These are phyloP conservation scores for Trididemnum clinides DNA, from an alignment of 23 tunicate species.

Conservation along the genomic window DNA sequence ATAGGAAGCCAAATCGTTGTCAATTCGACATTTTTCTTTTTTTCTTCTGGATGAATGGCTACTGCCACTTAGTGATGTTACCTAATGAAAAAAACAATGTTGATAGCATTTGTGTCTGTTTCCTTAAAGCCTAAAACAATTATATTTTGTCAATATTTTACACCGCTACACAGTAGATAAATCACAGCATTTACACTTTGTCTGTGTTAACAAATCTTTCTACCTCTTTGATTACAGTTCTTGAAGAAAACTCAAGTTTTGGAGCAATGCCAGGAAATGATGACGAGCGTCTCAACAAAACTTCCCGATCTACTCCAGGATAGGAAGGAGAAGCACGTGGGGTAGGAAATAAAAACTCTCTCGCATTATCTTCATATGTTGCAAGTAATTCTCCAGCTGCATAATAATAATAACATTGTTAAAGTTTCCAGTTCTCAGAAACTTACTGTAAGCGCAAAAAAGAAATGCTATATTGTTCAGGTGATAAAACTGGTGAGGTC, in stretches of 20 bases:
- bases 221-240: conserved; percentile 92
- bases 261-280: conserved; percentile 96
- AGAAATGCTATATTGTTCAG: no score
- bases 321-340: conserved; percentile 87
- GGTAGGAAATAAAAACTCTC: conserved; percentile 98
- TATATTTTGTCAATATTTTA: no score
- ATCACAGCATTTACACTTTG: no score
- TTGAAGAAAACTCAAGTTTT: conserved; percentile 91
- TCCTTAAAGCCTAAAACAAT: no score
- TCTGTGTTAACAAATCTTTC: no score
- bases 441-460: no score
- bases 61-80: conserved; percentile 35
- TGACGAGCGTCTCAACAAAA: conserved; percentile 68
- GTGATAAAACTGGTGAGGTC: no score
- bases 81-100: conserved; percentile 21
- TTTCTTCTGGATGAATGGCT: conserved; percentile 11
- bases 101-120: no score
- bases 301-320: conserved; percentile 98
- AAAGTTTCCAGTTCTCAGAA: no score
- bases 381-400: conserved; percentile 89
- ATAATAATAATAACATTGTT: no score
- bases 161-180: no score
- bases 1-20: not conserved
- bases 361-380: conserved; percentile 81
- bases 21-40: not conserved